phyloP scores from a whole-genome alignment of 2,113 vertebrate species.

The Pygoscelis adeliae region DNA sequence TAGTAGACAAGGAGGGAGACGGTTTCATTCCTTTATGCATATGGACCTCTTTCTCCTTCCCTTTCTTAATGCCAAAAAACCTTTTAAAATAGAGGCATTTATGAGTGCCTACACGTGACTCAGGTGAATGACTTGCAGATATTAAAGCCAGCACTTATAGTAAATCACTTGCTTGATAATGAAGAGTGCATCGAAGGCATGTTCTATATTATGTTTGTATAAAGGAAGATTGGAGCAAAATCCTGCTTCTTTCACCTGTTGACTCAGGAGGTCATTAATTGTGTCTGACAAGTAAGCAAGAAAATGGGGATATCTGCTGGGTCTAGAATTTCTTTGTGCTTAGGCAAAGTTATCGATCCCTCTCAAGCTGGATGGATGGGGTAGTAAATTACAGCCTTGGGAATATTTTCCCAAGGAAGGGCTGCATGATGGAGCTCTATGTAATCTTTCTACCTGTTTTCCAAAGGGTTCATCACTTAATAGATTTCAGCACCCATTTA shows the following conservation, averaged over 20 bases:
- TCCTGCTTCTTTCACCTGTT: background rate
- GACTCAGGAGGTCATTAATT: background rate
- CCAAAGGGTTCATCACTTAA: background rate
- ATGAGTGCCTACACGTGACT: conserved; percentile 4
- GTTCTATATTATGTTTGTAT: background rate
- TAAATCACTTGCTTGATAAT: conserved; percentile 15
- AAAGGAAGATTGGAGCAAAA: background rate
- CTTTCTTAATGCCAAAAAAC: background rate
- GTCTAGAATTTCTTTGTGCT: background rate
- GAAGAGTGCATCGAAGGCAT: background rate
- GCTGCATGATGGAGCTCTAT: background rate
- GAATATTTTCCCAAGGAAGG: background rate
- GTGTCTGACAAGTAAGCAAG: conserved; percentile 5
- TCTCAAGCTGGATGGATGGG: background rate
- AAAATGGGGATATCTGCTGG: background rate
- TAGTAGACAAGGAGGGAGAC: background rate
- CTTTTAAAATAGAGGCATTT: conserved; percentile 32
- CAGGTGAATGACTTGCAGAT: conserved; percentile 48
- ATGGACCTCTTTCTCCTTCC: background rate
- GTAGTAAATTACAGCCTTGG: background rate
- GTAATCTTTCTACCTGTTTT: background rate
- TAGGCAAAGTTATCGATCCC: background rate
- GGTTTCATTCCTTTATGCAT: background rate
- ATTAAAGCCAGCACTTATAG: conserved; percentile 7
- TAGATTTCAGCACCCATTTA: background rate